A percentile compares a stretch with the other conserved stretches of the same genome.
These are phyloP conservation scores for Drosophila vallismaia DNA, from an alignment of 2,888 invertebrate species.

Conservation along the genomic window DNA sequence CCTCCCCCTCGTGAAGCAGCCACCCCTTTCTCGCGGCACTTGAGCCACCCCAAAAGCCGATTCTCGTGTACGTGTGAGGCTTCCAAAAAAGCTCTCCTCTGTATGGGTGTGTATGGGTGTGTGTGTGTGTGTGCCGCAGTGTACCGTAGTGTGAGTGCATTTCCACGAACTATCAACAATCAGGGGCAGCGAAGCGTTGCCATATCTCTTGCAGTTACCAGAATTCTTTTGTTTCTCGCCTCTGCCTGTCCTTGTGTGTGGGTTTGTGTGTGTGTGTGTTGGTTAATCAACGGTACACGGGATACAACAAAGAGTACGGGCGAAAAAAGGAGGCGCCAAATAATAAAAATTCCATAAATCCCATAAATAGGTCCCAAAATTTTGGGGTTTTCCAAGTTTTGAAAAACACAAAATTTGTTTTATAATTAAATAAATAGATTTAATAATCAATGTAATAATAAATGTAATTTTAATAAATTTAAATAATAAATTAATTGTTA, in stretches of 20 bases:
- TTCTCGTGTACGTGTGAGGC: constrained; percentile 19
- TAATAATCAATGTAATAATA: too few relatives aligned
- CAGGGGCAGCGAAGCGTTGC: constrained; percentile 65
- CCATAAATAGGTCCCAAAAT: too few relatives aligned
- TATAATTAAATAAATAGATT: too few relatives aligned
- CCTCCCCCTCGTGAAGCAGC: constrained; percentile 3
- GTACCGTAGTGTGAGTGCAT: constrained; percentile 26
- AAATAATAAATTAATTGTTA: too few relatives aligned
- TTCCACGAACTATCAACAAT: constrained; percentile 63
- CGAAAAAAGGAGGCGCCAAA: constrained; percentile 1
- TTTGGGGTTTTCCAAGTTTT: too few relatives aligned
- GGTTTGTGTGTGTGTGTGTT: not conserved
- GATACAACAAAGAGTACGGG: not conserved
- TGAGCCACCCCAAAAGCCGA: constrained; percentile 14
- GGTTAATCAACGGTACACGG: constrained; percentile 22
- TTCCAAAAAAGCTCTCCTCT: constrained; percentile 48
- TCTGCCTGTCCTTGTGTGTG: constrained; percentile 6
- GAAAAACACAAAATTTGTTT: too few relatives aligned
- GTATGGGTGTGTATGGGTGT: constrained; percentile 12
- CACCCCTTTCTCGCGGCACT: constrained; percentile 3
- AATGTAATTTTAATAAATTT: too few relatives aligned
- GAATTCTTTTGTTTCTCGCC: constrained; percentile 30
- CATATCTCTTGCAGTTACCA: constrained; percentile 51
- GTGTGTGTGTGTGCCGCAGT: constrained; percentile 20
- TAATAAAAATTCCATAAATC: not conserved